Conservation (phyloP, 2,797 vertebrate species). For the Buphagus erythrorhynchus region DNA sequence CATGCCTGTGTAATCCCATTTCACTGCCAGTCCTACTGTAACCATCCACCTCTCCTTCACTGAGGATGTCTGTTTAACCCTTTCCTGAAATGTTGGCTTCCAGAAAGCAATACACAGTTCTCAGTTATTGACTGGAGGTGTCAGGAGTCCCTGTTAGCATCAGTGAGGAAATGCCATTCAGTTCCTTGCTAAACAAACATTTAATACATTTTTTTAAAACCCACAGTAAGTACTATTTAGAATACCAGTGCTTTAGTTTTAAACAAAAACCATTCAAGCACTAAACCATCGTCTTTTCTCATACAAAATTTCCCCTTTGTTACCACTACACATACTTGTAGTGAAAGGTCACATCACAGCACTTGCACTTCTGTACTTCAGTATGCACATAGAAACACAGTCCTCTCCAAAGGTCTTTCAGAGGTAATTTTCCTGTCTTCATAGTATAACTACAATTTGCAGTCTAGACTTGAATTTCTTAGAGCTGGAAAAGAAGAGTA, state of each 20-base stretch:
- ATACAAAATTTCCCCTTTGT: background rate
- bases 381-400: background rate
- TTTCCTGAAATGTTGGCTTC: background rate
- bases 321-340: background rate
- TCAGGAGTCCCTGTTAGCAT: rapidly evolving
- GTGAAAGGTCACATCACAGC: background rate
- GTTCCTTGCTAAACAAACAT: background rate
- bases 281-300: background rate
- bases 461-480: background rate
- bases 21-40: background rate
- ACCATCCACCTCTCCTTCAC: background rate
- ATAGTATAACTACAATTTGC: background rate
- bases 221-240: background rate
- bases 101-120: background rate
- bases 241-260: background rate
- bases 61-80: background rate
- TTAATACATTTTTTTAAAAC: background rate
- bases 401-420: background rate
- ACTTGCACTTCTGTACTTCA: background rate
- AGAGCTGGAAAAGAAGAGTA: background rate
- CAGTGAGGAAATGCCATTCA: background rate
- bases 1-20: background rate
- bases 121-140: background rate
- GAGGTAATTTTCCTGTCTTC: background rate
- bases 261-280: background rate